Evolutionary conservation across 2,888 invertebrate species (phyloP).

Genomic region (Drosophila lutescens): DNA sequence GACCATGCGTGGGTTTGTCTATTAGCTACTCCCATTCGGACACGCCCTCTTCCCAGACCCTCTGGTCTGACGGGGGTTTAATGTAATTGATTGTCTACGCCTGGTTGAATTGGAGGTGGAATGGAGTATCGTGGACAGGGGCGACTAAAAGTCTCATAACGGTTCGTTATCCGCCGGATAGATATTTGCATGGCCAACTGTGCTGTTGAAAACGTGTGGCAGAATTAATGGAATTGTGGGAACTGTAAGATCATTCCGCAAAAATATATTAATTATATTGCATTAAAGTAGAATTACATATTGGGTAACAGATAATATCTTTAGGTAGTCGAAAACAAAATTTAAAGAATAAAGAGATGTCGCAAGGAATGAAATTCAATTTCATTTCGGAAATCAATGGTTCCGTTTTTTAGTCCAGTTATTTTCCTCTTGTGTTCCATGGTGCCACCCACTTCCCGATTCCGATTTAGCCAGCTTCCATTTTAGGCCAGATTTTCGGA

Average conservation of each 20-base stretch:
- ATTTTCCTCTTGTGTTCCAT: neutral
- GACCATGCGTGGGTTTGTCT: constrained; percentile 8
- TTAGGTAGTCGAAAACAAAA: no score
- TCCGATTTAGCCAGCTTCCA: neutral
- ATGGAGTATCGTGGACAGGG: constrained; percentile 15
- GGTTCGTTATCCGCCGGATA: constrained; percentile 20
- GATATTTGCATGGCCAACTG: constrained; percentile 17
- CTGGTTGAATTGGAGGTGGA: constrained; percentile 50
- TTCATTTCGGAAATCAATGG: no score
- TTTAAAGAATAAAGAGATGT: no score
- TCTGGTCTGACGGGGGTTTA: constrained; percentile 53
- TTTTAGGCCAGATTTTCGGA: constrained; percentile 12
- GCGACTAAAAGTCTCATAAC: constrained; percentile 4
- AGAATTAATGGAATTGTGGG: constrained; percentile 4
- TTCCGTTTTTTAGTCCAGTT: neutral
- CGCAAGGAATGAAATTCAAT: no score
- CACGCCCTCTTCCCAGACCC: neutral
- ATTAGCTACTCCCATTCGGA: neutral
- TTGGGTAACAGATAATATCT: no score
- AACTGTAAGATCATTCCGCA: no score
- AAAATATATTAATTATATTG: no score
- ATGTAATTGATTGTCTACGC: constrained; percentile 73
- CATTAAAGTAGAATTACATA: no score
- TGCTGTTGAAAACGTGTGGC: neutral
- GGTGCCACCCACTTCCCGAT: neutral